phyloP scores from a whole-genome alignment of 37 sponge, comb jelly and placozoan genomes.

The Oopsacas minuta region DNA sequence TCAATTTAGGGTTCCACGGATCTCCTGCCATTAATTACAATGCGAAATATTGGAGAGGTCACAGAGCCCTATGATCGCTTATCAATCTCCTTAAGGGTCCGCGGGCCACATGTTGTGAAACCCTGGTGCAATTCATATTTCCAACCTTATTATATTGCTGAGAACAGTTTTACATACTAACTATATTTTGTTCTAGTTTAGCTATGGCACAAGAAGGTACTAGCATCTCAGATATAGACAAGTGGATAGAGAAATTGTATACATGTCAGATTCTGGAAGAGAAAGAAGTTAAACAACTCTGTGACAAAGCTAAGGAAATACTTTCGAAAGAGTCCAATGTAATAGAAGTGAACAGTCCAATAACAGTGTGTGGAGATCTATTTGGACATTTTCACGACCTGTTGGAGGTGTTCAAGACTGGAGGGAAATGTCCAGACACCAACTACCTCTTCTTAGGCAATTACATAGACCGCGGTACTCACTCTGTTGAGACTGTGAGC shows the following conservation, averaged over 20 bases:
- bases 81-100: too few species aligned
- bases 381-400: conserved; percentile 98
- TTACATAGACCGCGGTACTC: conserved; percentile 96
- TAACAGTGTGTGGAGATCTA: conserved; percentile 98
- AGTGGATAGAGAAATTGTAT: conserved; percentile 71
- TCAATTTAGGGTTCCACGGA: too few species aligned
- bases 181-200: too few species aligned
- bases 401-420: conserved; percentile 91
- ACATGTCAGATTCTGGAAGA: conserved; percentile 92
- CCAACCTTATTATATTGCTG: too few species aligned
- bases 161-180: too few species aligned
- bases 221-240: too few species aligned
- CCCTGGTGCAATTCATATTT: too few species aligned
- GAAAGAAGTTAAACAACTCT: conserved; percentile 63
- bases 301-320: conserved; percentile 88
- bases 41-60: too few species aligned
- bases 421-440: conserved; percentile 87
- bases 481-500: conserved; percentile 93
- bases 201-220: too few species aligned
- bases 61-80: too few species aligned
- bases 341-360: conserved; percentile 84
- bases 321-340: conserved; percentile 86
- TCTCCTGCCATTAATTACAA: too few species aligned
- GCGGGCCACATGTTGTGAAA: too few species aligned
- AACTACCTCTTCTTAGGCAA: conserved; percentile 99